These are phyloP conservation scores for Pterostichus niger DNA, from an alignment of 2,888 invertebrate species.

Conservation along the genomic window DNA sequence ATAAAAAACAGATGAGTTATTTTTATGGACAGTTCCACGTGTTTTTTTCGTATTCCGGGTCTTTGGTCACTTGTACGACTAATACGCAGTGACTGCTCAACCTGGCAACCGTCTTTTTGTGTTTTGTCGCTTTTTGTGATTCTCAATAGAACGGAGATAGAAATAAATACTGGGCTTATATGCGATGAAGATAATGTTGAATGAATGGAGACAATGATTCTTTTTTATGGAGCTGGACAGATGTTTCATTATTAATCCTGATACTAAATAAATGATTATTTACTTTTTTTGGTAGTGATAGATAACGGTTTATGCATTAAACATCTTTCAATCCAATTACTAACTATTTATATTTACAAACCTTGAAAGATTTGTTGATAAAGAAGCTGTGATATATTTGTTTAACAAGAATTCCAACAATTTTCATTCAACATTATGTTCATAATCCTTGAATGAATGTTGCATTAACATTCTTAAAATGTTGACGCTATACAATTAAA, in stretches of 20 bases:
- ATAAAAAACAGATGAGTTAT: constrained; percentile 50
- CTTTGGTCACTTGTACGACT: constrained; percentile 48
- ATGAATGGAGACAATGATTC: background rate
- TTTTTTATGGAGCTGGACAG: too few relatives aligned
- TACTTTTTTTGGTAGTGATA: background rate
- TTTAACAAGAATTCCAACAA: too few relatives aligned
- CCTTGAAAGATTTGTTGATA: too few relatives aligned
- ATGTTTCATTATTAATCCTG: background rate
- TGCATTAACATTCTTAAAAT: too few relatives aligned
- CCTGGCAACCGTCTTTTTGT: constrained; percentile 31
- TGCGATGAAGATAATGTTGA: background rate
- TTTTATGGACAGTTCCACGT: constrained; percentile 57
- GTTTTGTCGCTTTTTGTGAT: constrained; percentile 13
- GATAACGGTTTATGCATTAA: background rate
- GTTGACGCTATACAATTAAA: too few relatives aligned
- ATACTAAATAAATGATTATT: constrained; percentile 9
- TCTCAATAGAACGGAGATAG: constrained; percentile 5
- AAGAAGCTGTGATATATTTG: too few relatives aligned
- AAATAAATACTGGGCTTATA: constrained; percentile 4
- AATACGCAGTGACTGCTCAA: constrained; percentile 48
- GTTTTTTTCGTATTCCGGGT: constrained; percentile 26
- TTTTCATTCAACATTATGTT: too few relatives aligned
- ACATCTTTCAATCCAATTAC: too few relatives aligned
- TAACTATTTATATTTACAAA: too few relatives aligned
- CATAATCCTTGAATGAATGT: too few relatives aligned